A percentile compares a stretch with the other conserved stretches of the same genome.
Conservation (phyloP, 2,797 vertebrate species). For the Lithobates sylvaticus region DNA sequence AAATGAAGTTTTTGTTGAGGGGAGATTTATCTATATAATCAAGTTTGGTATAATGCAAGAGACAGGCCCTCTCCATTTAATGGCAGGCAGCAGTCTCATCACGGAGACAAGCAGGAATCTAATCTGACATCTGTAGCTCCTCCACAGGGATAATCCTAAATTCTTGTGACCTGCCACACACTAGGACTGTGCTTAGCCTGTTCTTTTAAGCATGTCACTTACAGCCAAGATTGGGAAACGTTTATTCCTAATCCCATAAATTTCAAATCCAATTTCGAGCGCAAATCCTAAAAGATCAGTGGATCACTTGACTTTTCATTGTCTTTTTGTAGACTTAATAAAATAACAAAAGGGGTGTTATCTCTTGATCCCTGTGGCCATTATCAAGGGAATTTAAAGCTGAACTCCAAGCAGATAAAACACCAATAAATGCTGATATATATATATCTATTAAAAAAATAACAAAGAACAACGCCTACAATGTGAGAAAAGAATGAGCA, state of each 20-base stretch:
- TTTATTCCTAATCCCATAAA: slow-evolving; percentile 3
- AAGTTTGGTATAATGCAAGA: not conserved
- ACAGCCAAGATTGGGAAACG: not conserved
- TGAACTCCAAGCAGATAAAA: not conserved
- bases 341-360: not conserved
- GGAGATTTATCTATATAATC: slow-evolving; percentile 23
- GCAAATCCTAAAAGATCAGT: not conserved
- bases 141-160: slow-evolving; percentile 39
- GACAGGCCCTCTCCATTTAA: slow-evolving; percentile 6
- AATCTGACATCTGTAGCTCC: slow-evolving; percentile 24
- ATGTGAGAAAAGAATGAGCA: too few relatives aligned
- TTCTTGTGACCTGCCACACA: slow-evolving; percentile 21
- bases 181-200: not conserved
- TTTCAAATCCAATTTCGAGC: not conserved
- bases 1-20: not conserved
- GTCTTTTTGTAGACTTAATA: not conserved
- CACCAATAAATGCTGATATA: not conserved
- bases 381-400: not conserved
- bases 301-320: not conserved
- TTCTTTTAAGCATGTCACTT: not conserved
- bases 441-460: too few relatives aligned
- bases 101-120: slow-evolving; percentile 3
- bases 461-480: too few relatives aligned
- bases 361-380: not conserved
- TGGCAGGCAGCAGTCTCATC: slow-evolving; percentile 21